Evolutionary conservation across 2,888 invertebrate species (phyloP).

Genomic region (Exephanes ischioxanthus): DNA sequence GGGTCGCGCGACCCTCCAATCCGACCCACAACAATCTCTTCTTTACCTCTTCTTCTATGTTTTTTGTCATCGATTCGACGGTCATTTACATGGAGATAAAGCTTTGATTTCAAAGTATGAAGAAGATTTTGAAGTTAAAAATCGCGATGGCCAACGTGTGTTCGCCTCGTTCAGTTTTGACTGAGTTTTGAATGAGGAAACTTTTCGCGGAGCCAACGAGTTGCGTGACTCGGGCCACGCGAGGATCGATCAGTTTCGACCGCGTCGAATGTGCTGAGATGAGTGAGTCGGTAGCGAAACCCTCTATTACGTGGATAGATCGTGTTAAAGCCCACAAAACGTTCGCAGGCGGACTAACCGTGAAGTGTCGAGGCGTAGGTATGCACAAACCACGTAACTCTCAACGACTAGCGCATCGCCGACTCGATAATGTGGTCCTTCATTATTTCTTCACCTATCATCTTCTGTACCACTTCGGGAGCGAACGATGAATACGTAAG

Average conservation of each 20-base stretch:
- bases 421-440: constrained; percentile 12
- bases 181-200: not conserved
- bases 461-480: constrained; percentile 11
- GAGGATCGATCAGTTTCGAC: not conserved
- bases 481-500: constrained; percentile 29
- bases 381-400: not conserved
- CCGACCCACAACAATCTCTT: not conserved
- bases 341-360: constrained; percentile 9
- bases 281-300: constrained; percentile 10
- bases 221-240: constrained; percentile 9
- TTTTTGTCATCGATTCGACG: not conserved
- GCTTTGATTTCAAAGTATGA: no score
- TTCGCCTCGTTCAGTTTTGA: not conserved
- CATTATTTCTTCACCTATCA: constrained; percentile 21
- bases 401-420: not conserved
- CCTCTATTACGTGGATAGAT: constrained; percentile 39
- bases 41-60: not conserved
- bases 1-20: not conserved
- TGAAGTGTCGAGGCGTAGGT: not conserved
- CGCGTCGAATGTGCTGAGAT: not conserved
- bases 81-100: not conserved
- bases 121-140: no score
- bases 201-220: not conserved
- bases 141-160: not conserved
- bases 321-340: constrained; percentile 40